Conservation (phyloP, 2,888 invertebrate genomes). For the Thyatira batis region DNA sequence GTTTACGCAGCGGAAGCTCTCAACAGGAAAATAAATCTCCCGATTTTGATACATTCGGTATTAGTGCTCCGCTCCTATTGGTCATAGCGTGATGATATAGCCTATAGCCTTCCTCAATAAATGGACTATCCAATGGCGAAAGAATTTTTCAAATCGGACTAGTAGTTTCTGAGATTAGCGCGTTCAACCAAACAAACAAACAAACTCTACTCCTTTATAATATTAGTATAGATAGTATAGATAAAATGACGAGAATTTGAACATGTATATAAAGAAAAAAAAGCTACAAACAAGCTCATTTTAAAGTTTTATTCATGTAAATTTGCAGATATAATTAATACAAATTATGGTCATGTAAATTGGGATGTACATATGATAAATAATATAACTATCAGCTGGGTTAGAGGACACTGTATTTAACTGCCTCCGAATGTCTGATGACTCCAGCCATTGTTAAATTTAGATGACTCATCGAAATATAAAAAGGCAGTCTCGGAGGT, state of each 20-base stretch:
- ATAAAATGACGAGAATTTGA: neutral
- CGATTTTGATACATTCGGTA: too few species aligned
- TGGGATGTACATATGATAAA: slow-evolving; percentile 72
- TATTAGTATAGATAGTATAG: neutral
- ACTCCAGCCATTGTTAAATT: slow-evolving; percentile 71
- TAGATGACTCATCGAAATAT: slow-evolving; percentile 73
- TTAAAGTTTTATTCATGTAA: slow-evolving; percentile 82
- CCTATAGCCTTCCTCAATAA: too few species aligned
- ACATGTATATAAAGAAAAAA: slow-evolving; percentile 34
- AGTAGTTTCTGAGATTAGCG: too few species aligned
- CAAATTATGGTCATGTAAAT: slow-evolving; percentile 82
- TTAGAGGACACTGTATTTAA: slow-evolving; percentile 59
- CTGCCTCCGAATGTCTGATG: slow-evolving; percentile 54
- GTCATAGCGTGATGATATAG: too few species aligned
- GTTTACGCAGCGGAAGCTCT: too few species aligned
- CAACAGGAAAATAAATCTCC: too few species aligned
- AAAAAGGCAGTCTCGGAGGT: slow-evolving; percentile 83
- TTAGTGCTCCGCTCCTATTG: too few species aligned
- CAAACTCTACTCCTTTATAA: slow-evolving; percentile 32
- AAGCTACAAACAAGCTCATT: slow-evolving; percentile 74
- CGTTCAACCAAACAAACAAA: too few species aligned
- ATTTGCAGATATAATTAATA: slow-evolving; percentile 83
- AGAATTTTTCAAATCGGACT: too few species aligned
- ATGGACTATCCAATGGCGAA: too few species aligned
- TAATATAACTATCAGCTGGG: slow-evolving; percentile 71